Conservation (phyloP, 1,140 invertebrate genomes). For the Lasioglossum albipes region DNA sequence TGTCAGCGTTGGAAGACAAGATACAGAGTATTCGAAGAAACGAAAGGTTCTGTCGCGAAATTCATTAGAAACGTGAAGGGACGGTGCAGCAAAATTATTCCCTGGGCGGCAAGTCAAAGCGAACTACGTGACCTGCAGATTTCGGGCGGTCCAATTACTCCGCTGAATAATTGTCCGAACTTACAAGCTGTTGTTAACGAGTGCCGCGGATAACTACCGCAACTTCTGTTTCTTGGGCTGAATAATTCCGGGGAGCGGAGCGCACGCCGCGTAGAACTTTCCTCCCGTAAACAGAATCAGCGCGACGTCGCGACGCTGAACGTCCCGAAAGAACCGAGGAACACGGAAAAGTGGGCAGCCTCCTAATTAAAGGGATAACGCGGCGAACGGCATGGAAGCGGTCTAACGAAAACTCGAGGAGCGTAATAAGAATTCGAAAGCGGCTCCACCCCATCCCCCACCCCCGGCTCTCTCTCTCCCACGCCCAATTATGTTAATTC, state of each 20-base stretch:
- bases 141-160: slow-evolving; percentile 59
- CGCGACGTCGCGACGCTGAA: slow-evolving; percentile 30
- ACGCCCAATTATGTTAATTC: not conserved
- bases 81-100: slow-evolving; percentile 1
- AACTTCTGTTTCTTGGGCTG: slow-evolving; percentile 58
- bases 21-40: no score
- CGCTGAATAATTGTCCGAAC: slow-evolving; percentile 63
- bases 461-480: no score
- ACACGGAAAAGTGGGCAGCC: slow-evolving; percentile 9
- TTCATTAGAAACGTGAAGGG: not conserved
- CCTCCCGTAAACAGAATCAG: slow-evolving; percentile 44
- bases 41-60: no score
- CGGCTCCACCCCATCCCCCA: not conserved
- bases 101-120: slow-evolving; percentile 19
- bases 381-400: not conserved
- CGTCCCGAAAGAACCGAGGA: slow-evolving; percentile 12
- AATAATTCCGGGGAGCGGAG: slow-evolving; percentile 54
- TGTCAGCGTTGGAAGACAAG: no score
- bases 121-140: slow-evolving; percentile 45
- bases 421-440: not conserved
- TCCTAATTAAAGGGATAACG: slow-evolving; percentile 9
- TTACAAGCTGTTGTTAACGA: slow-evolving; percentile 61
- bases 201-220: slow-evolving; percentile 51
- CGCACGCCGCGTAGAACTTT: slow-evolving; percentile 41
- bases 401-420: not conserved